Evolutionary conservation across 2,113 vertebrate genomes (phyloP), one percentile per base, ranked within the genome.

Genomic region (Microtus montanus): DNA sequence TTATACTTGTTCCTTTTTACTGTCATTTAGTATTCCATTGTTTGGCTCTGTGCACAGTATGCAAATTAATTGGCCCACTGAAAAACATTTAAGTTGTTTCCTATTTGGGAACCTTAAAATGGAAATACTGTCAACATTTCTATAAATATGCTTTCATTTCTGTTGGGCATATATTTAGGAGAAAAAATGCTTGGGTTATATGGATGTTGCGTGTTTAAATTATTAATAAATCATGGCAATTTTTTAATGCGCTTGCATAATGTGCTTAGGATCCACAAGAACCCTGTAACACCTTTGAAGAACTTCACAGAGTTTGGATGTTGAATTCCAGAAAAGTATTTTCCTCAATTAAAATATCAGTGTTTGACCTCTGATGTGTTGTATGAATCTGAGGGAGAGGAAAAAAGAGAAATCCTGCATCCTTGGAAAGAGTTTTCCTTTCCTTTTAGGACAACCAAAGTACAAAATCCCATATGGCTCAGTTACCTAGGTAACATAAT

Each of bases 91-190:
- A 89, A 63, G 54, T 91, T 93, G 71, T 93, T 95, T 92, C 77
- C 61, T 90, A 14, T 93, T 82, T 82, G 47, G 35, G 13, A 82
- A 47, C 7, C 92, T 93, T 93, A 90, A 92, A 97, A 92, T 94
- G 93, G 94, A 90, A 38, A 68, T 64, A 44, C 74, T 93, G 30
- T 54, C 5, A 92, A 63, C 41, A 78, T 95, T 82, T 96, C 68
- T 87, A 19, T 75, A n/a, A 88, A 83, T 73, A 52, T 88, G 84
- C 84, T 96, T 91, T 96, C 64, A 71, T 90, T 95, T 94, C 92
- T 90, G 44, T 79, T 90, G 33, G 92, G 38, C 94, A 66, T 96
- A 73, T 96, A 70, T 82, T 93, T 94, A 79, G 80, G 35, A 91
- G 54, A 19, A 66, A 30, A 97, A 64, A 49, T 71, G 19, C 19